Conservation (phyloP, 2,888 invertebrate genomes). For the Phasia obesa region DNA sequence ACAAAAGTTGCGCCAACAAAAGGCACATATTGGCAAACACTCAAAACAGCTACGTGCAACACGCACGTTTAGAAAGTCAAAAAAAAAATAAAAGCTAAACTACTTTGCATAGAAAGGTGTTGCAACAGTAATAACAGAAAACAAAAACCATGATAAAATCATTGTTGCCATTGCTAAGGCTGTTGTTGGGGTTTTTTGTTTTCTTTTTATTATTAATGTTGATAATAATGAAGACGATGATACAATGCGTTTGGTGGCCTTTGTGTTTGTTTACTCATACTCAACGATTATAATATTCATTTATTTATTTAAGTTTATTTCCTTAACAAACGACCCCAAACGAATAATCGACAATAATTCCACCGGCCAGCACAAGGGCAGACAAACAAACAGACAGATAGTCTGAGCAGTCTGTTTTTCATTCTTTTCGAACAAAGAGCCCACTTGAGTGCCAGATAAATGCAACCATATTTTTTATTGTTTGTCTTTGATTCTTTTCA, state of each 20-base stretch:
- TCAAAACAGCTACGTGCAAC: conserved; percentile 47
- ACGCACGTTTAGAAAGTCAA: conserved; percentile 52
- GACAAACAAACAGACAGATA: conserved; percentile 8
- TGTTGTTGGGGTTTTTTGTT: conserved; percentile 5
- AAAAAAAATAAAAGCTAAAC: conserved; percentile 20
- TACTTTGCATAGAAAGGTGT: conserved; percentile 67
- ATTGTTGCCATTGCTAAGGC: conserved; percentile 20
- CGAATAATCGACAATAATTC: conserved; percentile 35
- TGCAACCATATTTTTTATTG: conserved; percentile 45
- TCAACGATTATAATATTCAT: conserved; percentile 59
- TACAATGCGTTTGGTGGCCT: conserved; percentile 13
- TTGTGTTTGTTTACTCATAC: conserved; percentile 40
- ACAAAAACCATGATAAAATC: conserved; percentile 45
- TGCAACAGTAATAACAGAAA: conserved; percentile 50
- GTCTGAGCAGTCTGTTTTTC: conserved; percentile 33
- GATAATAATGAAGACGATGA: conserved; percentile 37
- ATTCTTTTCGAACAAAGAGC: conserved; percentile 35
- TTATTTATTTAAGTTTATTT: conserved; percentile 48
- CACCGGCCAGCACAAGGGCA: conserved; percentile 18
- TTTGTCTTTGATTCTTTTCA: conserved; percentile 22
- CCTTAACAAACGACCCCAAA: conserved; percentile 27
- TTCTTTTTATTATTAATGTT: conserved; percentile 13
- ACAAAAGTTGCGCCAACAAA: conserved; percentile 43
- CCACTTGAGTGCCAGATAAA: conserved; percentile 64
- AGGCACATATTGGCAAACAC: conserved; percentile 43